Conservation (phyloP, 2,888 invertebrate genomes). For the Zele albiditarsus region DNA sequence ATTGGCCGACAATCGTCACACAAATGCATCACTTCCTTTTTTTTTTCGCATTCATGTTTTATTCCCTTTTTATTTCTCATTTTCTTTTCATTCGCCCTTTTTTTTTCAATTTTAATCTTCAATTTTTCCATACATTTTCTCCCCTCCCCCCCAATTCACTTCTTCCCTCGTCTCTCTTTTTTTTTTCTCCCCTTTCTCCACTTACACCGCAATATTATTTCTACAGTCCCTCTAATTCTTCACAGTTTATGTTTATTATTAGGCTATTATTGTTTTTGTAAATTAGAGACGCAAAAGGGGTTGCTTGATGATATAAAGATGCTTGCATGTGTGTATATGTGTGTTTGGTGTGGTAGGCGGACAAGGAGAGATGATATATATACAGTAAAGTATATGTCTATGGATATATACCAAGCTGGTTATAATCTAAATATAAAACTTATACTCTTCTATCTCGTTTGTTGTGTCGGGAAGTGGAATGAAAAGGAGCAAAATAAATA, state of each 20-base stretch:
- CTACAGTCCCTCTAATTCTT: slow-evolving; percentile 5
- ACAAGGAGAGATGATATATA: slow-evolving; percentile 30
- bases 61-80: not conserved
- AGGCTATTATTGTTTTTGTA: slow-evolving; percentile 30
- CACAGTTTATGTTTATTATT: slow-evolving; percentile 31
- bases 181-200: not conserved
- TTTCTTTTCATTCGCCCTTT: slow-evolving; percentile 5
- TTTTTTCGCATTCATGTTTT: not conserved
- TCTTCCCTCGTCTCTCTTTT: slow-evolving; percentile 1
- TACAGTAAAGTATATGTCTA: slow-evolving; percentile 47
- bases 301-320: slow-evolving; percentile 16
- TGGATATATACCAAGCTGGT: slow-evolving; percentile 8
- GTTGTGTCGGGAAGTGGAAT: slow-evolving; percentile 45
- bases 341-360: slow-evolving; percentile 33
- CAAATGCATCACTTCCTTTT: slow-evolving; percentile 2
- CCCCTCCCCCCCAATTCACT: not conserved
- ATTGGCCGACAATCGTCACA: slow-evolving; percentile 33
- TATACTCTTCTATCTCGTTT: slow-evolving; percentile 40
- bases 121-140: not conserved
- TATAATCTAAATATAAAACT: slow-evolving; percentile 43
- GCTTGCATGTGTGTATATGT: slow-evolving; percentile 19
- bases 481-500: slow-evolving; percentile 45
- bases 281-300: slow-evolving; percentile 37
- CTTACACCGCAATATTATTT: slow-evolving; percentile 5
- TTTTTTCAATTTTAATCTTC: slow-evolving; percentile 8